Percentiles rank a stretch among this genome's conserved stretches.
Conservation (phyloP, 2,797 vertebrate species). For the Gallinago nigripennis region DNA sequence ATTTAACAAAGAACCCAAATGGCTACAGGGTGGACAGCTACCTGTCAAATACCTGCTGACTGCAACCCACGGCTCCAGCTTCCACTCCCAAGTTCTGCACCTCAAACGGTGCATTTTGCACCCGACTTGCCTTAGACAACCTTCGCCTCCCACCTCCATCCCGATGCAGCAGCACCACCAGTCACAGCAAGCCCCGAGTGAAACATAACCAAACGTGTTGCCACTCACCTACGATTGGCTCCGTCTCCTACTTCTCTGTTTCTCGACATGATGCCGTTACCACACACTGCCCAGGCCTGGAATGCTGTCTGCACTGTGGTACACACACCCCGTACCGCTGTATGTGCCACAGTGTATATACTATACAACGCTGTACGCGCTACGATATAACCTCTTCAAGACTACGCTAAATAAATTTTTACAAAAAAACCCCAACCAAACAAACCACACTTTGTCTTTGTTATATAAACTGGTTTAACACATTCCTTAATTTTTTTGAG, state of each 20-base stretch:
- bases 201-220: neutral
- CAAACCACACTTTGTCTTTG: accelerated
- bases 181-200: neutral
- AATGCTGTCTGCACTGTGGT: neutral
- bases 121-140: neutral
- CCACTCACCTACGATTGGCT: neutral
- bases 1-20: neutral
- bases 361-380: neutral
- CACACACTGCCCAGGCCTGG: neutral
- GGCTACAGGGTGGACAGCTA: neutral
- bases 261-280: accelerated
- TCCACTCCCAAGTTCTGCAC: neutral
- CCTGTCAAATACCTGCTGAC: neutral
- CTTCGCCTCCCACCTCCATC: accelerated
- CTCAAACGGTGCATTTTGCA: neutral
- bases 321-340: neutral
- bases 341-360: neutral
- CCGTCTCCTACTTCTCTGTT: neutral
- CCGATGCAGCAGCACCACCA: neutral
- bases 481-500: accelerated
- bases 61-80: neutral
- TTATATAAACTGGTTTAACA: neutral
- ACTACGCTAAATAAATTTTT: conserved; percentile 69
- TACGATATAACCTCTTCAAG: conserved; percentile 8
- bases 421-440: neutral